phyloP scores from a whole-genome alignment of 2,797 vertebrate genomes.

The Benthosema pterotum region DNA sequence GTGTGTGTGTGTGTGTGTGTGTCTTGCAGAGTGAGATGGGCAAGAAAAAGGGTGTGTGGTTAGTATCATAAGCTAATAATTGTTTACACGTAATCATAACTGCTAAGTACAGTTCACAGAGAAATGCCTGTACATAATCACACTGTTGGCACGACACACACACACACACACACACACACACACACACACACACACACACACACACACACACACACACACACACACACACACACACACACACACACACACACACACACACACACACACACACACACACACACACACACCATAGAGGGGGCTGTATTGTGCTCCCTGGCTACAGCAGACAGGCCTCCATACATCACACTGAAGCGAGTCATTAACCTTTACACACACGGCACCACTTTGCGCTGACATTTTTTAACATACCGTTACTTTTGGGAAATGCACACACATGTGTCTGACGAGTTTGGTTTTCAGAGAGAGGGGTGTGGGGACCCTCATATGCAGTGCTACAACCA shows the following conservation, averaged over 20 bases:
- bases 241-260: neutral
- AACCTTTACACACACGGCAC: slow-evolving; percentile 36
- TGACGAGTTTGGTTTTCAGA: slow-evolving; percentile 17
- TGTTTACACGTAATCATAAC: too few species aligned
- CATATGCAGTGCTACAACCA: too few species aligned
- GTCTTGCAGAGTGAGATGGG: too few species aligned
- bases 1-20: too few species aligned
- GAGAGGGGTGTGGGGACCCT: neutral
- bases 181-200: neutral
- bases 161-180: neutral
- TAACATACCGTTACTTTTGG: slow-evolving; percentile 27
- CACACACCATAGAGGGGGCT: neutral
- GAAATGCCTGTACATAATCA: slow-evolving; percentile 1
- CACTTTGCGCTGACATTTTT: slow-evolving; percentile 27
- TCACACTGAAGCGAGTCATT: slow-evolving; percentile 32
- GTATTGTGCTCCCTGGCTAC: slow-evolving; percentile 10
- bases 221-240: neutral
- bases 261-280: slow-evolving; percentile 2
- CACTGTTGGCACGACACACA: neutral
- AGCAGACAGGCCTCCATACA: slow-evolving; percentile 8
- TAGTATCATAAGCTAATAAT: too few species aligned
- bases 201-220: neutral
- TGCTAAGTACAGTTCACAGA: neutral
- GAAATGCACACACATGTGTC: neutral
- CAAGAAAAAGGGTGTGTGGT: too few species aligned